Base-by-base conservation (phyloP, 2,797 vertebrate genomes). In the Danio choprae region DNA sequence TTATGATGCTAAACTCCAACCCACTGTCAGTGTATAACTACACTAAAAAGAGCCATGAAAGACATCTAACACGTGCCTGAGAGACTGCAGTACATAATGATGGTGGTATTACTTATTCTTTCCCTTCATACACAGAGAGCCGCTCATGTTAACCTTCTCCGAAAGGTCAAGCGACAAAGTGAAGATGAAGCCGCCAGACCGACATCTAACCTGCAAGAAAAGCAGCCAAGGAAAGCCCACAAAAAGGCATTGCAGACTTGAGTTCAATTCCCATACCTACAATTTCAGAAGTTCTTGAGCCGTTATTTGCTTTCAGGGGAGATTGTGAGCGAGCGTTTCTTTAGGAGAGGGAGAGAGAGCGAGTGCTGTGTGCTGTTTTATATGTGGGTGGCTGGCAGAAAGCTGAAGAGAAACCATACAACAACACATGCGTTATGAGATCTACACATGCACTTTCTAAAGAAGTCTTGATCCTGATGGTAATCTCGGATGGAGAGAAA, bases 91-190 rank as follows among this genome's bases (percentile, higher is more conserved):
- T 43, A 16, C 36, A 51, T 22, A 16, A 64, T 20, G 11, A 40
- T 51, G n/a, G 12, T n/a, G 15, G 29, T 51, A 40, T 56, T 15
- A 46, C 50, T 55, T 73, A 43, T 36, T 20, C 38, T 13, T 77
- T 59, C 11, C 56, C 22, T 29, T 64, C 3, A 59, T 13, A 6
- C 20, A 48, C 12, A 20, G 41, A 41, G 6, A 55, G 15, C 1
- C 43, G 5, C 7, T 6, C 29, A 15, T 8, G 16, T 58, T 58
- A 58, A 68, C 11, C 51, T 69, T 51, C 55, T 70, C 12, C 11
- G 48, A 69, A 60, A 77, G 75, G 64, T 59, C 75, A 69, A 69
- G 69, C 4, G 4, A 50, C 55, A 60, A 12, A 69, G 22, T 18
- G 40, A 15, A 75, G 46, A 51, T 63, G 16, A 56, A 58, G 16